Evolutionary conservation across 1,140 invertebrate species (phyloP), one percentile per base, ranked within the genome.

Genomic region (Dufourea novaeangliae): DNA sequence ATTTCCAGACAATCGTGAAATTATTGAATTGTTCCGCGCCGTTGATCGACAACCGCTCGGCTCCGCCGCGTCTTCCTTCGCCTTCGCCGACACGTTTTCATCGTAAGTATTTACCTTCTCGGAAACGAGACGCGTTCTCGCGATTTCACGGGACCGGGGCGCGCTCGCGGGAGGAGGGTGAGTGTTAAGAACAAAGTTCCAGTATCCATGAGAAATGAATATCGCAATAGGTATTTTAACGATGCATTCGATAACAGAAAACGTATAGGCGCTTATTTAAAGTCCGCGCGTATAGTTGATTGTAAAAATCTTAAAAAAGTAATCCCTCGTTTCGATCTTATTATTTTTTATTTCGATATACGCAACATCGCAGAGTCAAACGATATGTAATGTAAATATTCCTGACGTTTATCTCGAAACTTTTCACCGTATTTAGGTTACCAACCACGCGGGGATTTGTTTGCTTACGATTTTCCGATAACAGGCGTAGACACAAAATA

Each of bases 1-100:
- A 50, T 46, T 46, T n/a, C 17, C 73, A 29, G 34, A 64, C 70
- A 64, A 73, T 79, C 34, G 37, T 37, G 52, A 67, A 79, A 76
- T 83, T 81, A 77, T 80, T 76, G 76, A 85, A 85, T 83, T 64
- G 32, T 85, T 80, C 70, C 80, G 54, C 57, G 64, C 27, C 37
- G 52, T 52, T 68, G 69, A 57, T 74, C 72, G 44, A 54, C 29
- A 25, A 59, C 54, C 29, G n/a, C 44, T 46, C 27, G 29, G n/a
- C 44, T 62, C 41, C 57, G 27, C n/a, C n/a, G n/a, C n/a, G n/a
- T n/a, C 32, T 46, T 52, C 62, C 63, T 54, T 66, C 62, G 57
- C 39, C 84, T 56, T 79, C 73, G 20, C 1, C 20, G 25, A 41
- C 71, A 27, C 61, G 32, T 39, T 46, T 8, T n/a, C 46, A 25